These are phyloP conservation scores for Cataglyphis hispanica DNA, from an alignment of 1,140 invertebrate species.

Conservation along the genomic window DNA sequence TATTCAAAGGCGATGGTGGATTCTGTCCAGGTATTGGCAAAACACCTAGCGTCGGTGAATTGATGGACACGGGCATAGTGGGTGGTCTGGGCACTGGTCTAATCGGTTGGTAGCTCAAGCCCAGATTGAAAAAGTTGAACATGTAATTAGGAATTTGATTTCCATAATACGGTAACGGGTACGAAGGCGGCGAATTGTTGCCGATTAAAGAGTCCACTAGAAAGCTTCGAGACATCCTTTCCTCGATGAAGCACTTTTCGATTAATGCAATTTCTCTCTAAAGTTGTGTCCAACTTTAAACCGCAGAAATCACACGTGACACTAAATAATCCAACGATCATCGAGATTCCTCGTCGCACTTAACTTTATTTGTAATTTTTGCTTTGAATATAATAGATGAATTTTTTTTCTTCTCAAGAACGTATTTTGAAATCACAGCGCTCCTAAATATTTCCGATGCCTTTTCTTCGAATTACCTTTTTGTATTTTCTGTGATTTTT, in stretches of 20 bases:
- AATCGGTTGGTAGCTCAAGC: conserved; percentile 82
- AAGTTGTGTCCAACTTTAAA: conserved; percentile 18
- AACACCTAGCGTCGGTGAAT: conserved; percentile 72
- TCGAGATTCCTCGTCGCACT: conserved; percentile 42
- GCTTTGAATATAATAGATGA: background rate
- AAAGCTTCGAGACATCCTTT: conserved; percentile 91
- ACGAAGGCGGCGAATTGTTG: conserved; percentile 86
- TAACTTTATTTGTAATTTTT: conserved; percentile 12
- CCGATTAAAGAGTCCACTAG: conserved; percentile 91
- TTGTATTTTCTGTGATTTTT: background rate
- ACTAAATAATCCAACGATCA: conserved; percentile 59
- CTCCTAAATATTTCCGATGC: background rate
- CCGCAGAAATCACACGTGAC: conserved; percentile 34
- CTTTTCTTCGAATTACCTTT: background rate
- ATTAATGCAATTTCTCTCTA: conserved; percentile 18
- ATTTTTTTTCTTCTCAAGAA: background rate
- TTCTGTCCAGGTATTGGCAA: conserved; percentile 76
- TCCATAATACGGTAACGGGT: conserved; percentile 82
- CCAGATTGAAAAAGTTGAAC: conserved; percentile 84
- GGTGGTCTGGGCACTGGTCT: conserved; percentile 82
- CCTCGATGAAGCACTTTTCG: background rate
- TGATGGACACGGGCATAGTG: conserved; percentile 73
- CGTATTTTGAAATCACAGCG: background rate
- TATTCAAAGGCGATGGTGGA: conserved; percentile 83
- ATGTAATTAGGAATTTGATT: conserved; percentile 83